A percentile compares a stretch with the other conserved stretches of the same genome.
Evolutionary conservation across 2,797 vertebrate species (phyloP).

Genomic region (Pelochelys cantorii): DNA sequence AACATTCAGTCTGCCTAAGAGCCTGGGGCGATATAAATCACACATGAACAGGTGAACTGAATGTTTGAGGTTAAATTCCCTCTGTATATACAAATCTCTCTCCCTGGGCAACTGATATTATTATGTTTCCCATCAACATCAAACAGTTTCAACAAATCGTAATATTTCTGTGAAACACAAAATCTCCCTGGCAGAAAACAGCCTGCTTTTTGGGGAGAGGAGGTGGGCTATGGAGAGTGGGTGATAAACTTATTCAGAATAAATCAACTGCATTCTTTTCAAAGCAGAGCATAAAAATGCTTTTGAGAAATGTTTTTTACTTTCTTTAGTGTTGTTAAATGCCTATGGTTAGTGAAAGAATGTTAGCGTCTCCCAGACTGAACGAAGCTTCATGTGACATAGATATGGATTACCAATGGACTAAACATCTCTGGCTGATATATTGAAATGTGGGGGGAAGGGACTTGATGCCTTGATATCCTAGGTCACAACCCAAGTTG

Average conservation of each 20-base stretch:
- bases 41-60: constrained; percentile 62
- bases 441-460: neutral
- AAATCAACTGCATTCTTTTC: neutral
- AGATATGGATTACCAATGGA: neutral
- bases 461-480: neutral
- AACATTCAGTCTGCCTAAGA: constrained; percentile 50
- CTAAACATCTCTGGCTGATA: accelerated
- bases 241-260: neutral
- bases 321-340: neutral
- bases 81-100: constrained; percentile 58
- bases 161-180: constrained; percentile 29
- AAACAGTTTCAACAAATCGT: constrained; percentile 26
- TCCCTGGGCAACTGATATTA: constrained; percentile 52
- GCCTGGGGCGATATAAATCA: constrained; percentile 65
- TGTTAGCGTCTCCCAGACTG: neutral
- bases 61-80: constrained; percentile 65
- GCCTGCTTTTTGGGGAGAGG: neutral
- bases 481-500: neutral
- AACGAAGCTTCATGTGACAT: neutral
- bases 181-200: neutral
- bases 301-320: neutral
- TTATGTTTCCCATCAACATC: constrained; percentile 42
- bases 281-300: neutral
- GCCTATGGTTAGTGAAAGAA: accelerated
- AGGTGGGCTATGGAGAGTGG: neutral